Evolutionary conservation across 2,113 vertebrate species (phyloP), one percentile per base, ranked within the genome.

Genomic region (Sakesphorus luctuosus): DNA sequence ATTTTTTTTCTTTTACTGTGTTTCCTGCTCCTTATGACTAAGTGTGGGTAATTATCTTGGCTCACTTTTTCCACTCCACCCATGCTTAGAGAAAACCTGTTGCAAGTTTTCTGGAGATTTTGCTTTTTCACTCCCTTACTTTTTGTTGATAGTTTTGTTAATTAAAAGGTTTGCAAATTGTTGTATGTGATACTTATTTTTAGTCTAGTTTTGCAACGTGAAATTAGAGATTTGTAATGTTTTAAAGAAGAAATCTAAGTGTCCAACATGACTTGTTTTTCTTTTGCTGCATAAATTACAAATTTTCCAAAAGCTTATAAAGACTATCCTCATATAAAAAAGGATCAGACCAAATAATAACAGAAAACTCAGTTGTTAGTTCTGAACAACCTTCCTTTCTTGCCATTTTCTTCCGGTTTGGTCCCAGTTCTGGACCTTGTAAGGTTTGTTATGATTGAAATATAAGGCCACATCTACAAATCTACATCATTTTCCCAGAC

Each of bases 11-110:
- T 97, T 97, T 96, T 96, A 98, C 96, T 97, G 93, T 96, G 97
- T 96, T 98, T 98, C 97, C 98, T 98, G 97, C 92, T 93, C 87
- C 96, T 97, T 97, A 97, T 98, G 98, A 98, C 97, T 98, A 98
- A 98, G 96, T 95, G 94, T 97, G 95, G 97, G 93, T 97, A 98
- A 98, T 98, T 98, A 98, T 93, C 89, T 97, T 96, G 95, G 96
- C 95, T 98, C 97, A 98, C 89, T 98, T 98, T 98, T 98, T 98
- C 98, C 98, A 97, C 96, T 98, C 97, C 97, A 96, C 97, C 98
- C 98, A 97, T 96, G 84, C 94, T 98, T 96, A 81, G 44, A 97
- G 97, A 98, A 98, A 98, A 97, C 96, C 94, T 98, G 97, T 97
- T 97, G 95, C 93, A 97, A 97, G 78, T 97, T 98, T 97, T 96